A percentile compares a stretch with the other conserved stretches of the same genome.
These are phyloP conservation scores for Scaptomyza hsui DNA, from an alignment of 1,140 invertebrate genomes.

Conservation along the genomic window DNA sequence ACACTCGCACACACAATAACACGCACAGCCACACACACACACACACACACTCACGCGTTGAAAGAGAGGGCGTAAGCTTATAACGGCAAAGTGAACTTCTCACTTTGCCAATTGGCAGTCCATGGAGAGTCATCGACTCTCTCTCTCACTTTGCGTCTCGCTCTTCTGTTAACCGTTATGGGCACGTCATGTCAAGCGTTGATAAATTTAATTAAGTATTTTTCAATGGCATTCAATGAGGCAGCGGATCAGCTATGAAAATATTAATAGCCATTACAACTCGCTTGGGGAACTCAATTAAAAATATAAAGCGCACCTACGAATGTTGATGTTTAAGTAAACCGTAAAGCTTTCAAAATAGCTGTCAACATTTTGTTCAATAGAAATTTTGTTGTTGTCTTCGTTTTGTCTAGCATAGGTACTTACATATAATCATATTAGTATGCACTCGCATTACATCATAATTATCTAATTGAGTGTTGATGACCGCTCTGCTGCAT, in stretches of 20 bases:
- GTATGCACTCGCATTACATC: conserved; percentile 35
- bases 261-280: conserved; percentile 30
- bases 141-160: neutral
- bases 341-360: conserved; percentile 10
- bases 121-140: neutral
- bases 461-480: conserved; percentile 80
- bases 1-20: conserved; percentile 15
- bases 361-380: conserved; percentile 1
- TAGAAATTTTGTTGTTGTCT: conserved; percentile 24
- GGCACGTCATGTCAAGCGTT: conserved; percentile 73
- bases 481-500: conserved; percentile 57
- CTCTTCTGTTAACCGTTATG: neutral
- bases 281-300: conserved; percentile 60
- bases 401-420: neutral
- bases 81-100: conserved; percentile 75
- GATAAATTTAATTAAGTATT: conserved; percentile 82
- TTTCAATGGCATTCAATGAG: conserved; percentile 74
- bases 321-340: conserved; percentile 25
- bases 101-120: conserved; percentile 74
- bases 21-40: conserved; percentile 8
- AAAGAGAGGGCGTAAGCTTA: conserved; percentile 33
- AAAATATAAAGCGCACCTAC: conserved; percentile 44
- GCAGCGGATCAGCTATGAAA: conserved; percentile 15
- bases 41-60: conserved; percentile 4
- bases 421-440: neutral